These are phyloP conservation scores for Trinectes maculatus DNA, from an alignment of 2,113 vertebrate species.

Conservation along the genomic window DNA sequence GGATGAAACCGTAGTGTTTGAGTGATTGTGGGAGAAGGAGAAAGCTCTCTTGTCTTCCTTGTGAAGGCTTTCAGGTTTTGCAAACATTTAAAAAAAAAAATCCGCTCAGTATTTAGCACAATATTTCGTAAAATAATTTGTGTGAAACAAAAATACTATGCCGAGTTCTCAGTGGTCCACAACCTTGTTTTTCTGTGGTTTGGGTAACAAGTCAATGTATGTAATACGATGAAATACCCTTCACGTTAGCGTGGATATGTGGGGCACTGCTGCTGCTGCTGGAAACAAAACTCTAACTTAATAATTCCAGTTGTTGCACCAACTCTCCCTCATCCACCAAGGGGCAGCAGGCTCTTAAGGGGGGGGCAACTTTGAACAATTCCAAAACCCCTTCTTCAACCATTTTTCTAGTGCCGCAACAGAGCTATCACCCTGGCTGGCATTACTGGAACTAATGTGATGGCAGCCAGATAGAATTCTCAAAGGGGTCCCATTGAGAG, in stretches of 20 bases:
- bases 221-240: no score
- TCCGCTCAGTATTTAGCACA: no score
- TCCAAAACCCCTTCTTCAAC: background rate
- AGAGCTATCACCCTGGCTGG: slow-evolving; percentile 5
- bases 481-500: background rate
- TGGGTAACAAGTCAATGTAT: no score
- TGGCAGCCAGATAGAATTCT: slow-evolving; percentile 9
- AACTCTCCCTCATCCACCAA: background rate
- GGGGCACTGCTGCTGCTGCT: no score
- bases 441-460: background rate
- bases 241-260: no score
- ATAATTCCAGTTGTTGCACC: no score
- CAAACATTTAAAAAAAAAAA: no score
- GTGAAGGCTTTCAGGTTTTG: background rate
- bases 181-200: no score
- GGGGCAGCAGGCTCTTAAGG: background rate
- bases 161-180: no score
- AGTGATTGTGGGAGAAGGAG: slow-evolving; percentile 52
- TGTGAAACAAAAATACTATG: background rate
- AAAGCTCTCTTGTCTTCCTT: background rate
- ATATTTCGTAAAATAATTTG: background rate
- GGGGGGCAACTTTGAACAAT: background rate
- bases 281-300: no score
- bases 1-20: slow-evolving; percentile 54
- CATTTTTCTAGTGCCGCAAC: background rate